These are phyloP conservation scores for Helicoverpa zea DNA, from an alignment of 1,140 invertebrate species.

Conservation along the genomic window DNA sequence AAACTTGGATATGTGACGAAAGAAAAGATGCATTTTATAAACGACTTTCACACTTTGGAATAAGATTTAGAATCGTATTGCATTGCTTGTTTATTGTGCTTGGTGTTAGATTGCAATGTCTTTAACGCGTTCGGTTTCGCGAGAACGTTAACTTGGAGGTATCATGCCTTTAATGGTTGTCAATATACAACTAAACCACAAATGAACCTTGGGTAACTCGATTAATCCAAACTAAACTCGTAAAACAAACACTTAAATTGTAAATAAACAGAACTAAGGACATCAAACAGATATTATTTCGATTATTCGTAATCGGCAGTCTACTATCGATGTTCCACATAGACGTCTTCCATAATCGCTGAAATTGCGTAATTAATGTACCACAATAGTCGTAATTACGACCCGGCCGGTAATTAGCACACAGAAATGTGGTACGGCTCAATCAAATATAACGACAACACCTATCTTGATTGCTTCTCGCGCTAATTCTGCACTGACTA, in stretches of 20 bases:
- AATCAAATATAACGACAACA: slow-evolving; percentile 43
- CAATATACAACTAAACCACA: neutral
- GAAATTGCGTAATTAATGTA: slow-evolving; percentile 40
- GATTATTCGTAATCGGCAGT: slow-evolving; percentile 32
- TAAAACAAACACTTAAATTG: slow-evolving; percentile 25
- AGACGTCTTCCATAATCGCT: slow-evolving; percentile 25
- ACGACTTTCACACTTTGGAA: slow-evolving; percentile 1
- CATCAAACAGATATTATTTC: slow-evolving; percentile 28
- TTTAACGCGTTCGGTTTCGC: slow-evolving; percentile 17
- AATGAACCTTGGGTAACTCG: slow-evolving; percentile 1
- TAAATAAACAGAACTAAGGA: slow-evolving; percentile 34
- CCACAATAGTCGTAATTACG: slow-evolving; percentile 32
- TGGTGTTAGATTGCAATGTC: slow-evolving; percentile 37
- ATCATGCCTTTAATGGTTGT: neutral
- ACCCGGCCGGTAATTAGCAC: slow-evolving; percentile 36
- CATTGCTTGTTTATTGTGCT: slow-evolving; percentile 3
- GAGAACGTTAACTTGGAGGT: too few species aligned
- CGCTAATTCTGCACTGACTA: slow-evolving; percentile 25
- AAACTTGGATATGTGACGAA: slow-evolving; percentile 33
- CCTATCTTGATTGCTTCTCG: slow-evolving; percentile 33
- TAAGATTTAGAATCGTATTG: slow-evolving; percentile 32
- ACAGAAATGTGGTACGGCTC: slow-evolving; percentile 43
- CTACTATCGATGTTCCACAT: slow-evolving; percentile 34
- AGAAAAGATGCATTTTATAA: slow-evolving; percentile 31
- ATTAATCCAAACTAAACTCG: slow-evolving; percentile 25